Conservation (phyloP, 2,888 invertebrate genomes). For the Pterobdella sp. region DNA sequence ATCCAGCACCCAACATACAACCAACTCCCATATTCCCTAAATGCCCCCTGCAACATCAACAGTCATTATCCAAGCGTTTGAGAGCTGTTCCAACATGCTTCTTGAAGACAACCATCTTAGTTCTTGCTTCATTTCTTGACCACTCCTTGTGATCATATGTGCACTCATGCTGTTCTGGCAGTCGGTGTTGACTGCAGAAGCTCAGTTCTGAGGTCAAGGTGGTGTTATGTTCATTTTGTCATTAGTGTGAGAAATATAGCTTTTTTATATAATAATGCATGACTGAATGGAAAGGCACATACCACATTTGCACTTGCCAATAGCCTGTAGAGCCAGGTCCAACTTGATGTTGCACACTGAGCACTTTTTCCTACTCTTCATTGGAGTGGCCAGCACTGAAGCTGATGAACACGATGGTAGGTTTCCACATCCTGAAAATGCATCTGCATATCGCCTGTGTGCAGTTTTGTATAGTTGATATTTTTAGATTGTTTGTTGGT, state of each 20-base stretch:
- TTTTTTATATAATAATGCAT: too few relatives aligned
- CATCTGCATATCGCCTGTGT: neutral
- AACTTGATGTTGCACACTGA: conserved; percentile 46
- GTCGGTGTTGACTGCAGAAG: conserved; percentile 47
- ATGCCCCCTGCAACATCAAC: conserved; percentile 22
- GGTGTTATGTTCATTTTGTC: too few relatives aligned
- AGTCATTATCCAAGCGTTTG: conserved; percentile 38
- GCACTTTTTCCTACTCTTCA: conserved; percentile 44
- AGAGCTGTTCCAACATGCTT: conserved; percentile 46
- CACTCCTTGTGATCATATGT: conserved; percentile 49
- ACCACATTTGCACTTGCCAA: conserved; percentile 50
- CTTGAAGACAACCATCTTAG: conserved; percentile 49
- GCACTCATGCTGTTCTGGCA: conserved; percentile 49
- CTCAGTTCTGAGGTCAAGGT: conserved; percentile 42
- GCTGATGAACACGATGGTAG: neutral
- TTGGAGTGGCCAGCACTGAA: neutral
- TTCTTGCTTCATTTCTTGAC: conserved; percentile 46
- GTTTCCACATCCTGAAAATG: neutral
- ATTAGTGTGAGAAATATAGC: too few relatives aligned
- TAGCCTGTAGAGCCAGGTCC: conserved; percentile 48
- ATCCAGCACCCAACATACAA: neutral
- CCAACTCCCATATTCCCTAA: neutral
- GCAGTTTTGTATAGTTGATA: conserved; percentile 9
- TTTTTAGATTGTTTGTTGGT: neutral
- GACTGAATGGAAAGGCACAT: too few relatives aligned